Evolutionary conservation across 2,113 vertebrate species (phyloP), one percentile per base, ranked within the genome.

Genomic region (Amazona vittata): DNA sequence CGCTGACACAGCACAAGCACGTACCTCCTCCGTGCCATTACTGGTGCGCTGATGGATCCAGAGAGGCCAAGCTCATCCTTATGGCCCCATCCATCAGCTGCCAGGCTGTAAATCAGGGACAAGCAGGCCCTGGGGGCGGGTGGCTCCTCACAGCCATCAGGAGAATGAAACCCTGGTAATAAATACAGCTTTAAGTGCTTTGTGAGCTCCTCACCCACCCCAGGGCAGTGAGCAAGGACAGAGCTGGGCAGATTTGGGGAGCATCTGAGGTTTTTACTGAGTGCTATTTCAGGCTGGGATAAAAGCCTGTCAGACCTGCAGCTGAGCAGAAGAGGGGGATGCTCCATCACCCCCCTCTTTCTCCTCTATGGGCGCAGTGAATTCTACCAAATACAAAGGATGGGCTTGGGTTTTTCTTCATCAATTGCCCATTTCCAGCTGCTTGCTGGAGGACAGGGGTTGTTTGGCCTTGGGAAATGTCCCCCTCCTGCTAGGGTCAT

Each of bases 101-200:
- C 20, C 15, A 3, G 4, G 55, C 84, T 50, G 53, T 57, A 83
- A 76, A 65, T 33, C 79, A 10, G 24, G 5, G 53, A 57, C 8
- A 52, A 11, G 7, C 31, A 57, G 53, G 39, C 79, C 67, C 78
- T 37, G 67, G 46, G 0, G 1, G 21, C 1, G 0, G 12, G 28
- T 10, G 9, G 37, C n/a, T 46, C 49, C 60, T 83, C 35, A 0
- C 60, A 86, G 7, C 91, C 73, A 78, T 81, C 64, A 84, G 73
- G 60, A 65, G 25, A 64, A 70, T 9, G 16, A 95, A 83, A 52
- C 31, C 15, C 16, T 3, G 0, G 65, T 33, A 76, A 80, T 83
- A 53, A 88, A 76, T 60, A 55, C 49, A 75, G 44, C 43, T 84
- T 71, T 19, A 7, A 10, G 70, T 83, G 28, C 5, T 5, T 13